phyloP scores from a whole-genome alignment of 2,113 vertebrate genomes.

The Pseudopipra pipra region DNA sequence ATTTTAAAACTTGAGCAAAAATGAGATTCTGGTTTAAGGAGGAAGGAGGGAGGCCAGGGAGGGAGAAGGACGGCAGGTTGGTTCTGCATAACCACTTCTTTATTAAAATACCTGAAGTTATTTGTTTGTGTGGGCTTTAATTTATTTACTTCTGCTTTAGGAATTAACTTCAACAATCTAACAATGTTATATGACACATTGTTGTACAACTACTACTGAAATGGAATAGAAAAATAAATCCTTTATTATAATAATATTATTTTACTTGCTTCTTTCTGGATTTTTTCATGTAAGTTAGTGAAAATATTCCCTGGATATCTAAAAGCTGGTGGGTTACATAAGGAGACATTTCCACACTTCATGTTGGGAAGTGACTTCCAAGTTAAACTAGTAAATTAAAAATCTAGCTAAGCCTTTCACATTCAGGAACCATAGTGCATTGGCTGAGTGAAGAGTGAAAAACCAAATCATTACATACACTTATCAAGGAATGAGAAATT shows the following conservation, averaged over 20 bases:
- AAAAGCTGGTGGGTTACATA: background rate
- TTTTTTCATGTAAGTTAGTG: background rate
- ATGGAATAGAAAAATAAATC: background rate
- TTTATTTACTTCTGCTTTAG: background rate
- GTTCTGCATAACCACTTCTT: background rate
- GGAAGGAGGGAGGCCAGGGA: background rate
- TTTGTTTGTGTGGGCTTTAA: background rate
- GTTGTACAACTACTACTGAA: background rate
- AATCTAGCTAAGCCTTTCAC: background rate
- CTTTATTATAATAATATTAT: background rate
- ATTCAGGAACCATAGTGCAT: background rate
- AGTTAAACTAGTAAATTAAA: background rate
- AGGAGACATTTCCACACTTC: background rate
- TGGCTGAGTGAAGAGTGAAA: background rate
- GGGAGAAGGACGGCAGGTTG: background rate
- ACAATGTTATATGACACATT: background rate
- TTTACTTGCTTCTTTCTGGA: background rate
- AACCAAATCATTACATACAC: background rate
- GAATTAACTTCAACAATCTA: background rate
- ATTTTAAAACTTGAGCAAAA: background rate
- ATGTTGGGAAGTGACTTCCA: background rate
- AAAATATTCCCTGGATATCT: background rate
- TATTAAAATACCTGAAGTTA: background rate
- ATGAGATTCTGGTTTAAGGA: background rate
- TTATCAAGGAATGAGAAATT: background rate